Base-by-base conservation (phyloP, 2,888 invertebrate species). In the Oligia strigilis region DNA sequence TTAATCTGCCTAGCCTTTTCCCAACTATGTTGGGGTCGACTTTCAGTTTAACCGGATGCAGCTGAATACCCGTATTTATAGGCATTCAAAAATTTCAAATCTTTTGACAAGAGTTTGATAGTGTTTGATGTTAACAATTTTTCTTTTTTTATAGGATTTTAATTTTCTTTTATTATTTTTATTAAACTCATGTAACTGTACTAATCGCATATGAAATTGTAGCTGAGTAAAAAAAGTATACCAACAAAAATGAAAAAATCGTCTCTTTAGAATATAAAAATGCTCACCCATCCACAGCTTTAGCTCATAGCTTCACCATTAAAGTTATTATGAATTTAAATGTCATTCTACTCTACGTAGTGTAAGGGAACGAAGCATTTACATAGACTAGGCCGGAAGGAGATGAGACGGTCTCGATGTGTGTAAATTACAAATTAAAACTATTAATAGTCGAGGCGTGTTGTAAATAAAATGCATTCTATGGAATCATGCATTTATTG, bases 241-340 rank as follows among this genome's bases (percentile, higher is more conserved):
- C 1, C 19, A 36, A 55, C 6, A 46, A 55, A 55, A 64, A 72
- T 8, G 3, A 11, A 64, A 79, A 79, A 55, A 23, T 4, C 46
- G 14, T 11, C 6, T 40, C 19, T 70, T 55, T 14, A 13, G 0
- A 69, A 64, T 46, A 58, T 67, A 64, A 46, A 74, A 85, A 70
- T 64, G 13, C 60, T 58, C 72, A 70, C 40, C 19, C 60, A 75
- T 72, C 36, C 78, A 49, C 70, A n/a, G 43, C 80, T 66, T 80
- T 67, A 82, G 71, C 75, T 67, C 75, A 85, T 81, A 76, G 72
- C 86, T 88, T 78, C 67, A 80, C 73, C 82, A 88, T 91, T 87
- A 87, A 91, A 90, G 84, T 90, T 90, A 90, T 92, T 89, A 91
- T 90, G 89, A 91, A 92, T 92, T 92, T 92, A 88, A 92, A 92